Conservation (phyloP, 1,140 invertebrate species). For the Trypoxylus dichotomus region DNA sequence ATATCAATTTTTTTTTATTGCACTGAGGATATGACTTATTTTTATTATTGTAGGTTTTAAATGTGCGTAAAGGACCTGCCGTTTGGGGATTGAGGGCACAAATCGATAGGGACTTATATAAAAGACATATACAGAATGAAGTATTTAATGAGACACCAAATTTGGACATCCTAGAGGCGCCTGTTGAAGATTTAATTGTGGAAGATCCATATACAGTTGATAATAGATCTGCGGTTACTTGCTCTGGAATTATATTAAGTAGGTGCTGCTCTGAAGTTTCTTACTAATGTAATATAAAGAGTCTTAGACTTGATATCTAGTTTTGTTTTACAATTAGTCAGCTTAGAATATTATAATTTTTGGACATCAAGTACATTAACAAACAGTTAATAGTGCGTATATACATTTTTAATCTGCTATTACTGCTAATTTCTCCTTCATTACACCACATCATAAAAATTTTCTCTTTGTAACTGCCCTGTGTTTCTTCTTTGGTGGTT, state of each 20-base stretch:
- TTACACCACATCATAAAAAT: too few species aligned
- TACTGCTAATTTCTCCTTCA: too few species aligned
- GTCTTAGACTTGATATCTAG: too few species aligned
- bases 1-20: constrained; percentile 12
- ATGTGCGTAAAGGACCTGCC: constrained; percentile 77
- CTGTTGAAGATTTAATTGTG: constrained; percentile 85
- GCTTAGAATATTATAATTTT: too few species aligned
- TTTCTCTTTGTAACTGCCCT: too few species aligned
- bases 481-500: too few species aligned
- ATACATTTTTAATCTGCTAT: too few species aligned
- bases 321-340: too few species aligned
- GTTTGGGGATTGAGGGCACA: constrained; percentile 91
- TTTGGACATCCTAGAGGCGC: constrained; percentile 70
- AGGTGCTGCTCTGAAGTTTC: constrained; percentile 40
- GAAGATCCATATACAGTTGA: constrained; percentile 47
- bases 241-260: constrained; percentile 68
- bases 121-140: constrained; percentile 78
- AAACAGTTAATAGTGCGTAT: too few species aligned
- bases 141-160: constrained; percentile 67
- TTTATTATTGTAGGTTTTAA: constrained; percentile 64
- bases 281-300: constrained; percentile 28
- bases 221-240: constrained; percentile 48
- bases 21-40: background rate
- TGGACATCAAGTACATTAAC: too few species aligned
- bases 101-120: constrained; percentile 87